phyloP scores from a whole-genome alignment of 2,113 vertebrate genomes.

The Silurus asotus region DNA sequence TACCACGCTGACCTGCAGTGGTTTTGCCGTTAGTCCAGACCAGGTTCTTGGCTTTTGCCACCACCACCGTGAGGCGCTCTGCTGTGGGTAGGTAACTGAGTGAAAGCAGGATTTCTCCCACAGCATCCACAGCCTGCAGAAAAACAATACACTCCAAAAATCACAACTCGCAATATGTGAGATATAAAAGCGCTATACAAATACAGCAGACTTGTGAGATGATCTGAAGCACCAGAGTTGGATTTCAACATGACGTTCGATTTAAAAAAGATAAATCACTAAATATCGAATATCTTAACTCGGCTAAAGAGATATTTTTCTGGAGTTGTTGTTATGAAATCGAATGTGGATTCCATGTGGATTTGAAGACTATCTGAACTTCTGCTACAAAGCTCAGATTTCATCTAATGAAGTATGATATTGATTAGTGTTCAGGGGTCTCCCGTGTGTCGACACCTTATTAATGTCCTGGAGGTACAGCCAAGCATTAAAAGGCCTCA shows the following conservation, averaged over 20 bases:
- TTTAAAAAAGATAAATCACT: no score
- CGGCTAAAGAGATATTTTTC: not conserved
- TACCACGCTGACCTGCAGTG: constrained; percentile 80
- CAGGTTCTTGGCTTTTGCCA: constrained; percentile 96
- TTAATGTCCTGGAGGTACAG: constrained; percentile 94
- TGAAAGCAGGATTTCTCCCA: constrained; percentile 93
- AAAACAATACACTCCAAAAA: constrained; percentile 13
- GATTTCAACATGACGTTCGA: no score
- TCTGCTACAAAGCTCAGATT: not conserved
- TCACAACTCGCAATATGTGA: not conserved
- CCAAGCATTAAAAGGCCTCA: constrained; percentile 90
- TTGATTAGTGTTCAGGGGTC: not conserved
- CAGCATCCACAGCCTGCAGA: constrained; percentile 82
- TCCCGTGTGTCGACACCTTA: constrained; percentile 73
- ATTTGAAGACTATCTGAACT: not conserved
- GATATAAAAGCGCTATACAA: no score
- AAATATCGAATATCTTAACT: not conserved
- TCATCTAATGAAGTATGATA: not conserved
- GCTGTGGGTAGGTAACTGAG: constrained; percentile 97
- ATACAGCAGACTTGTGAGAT: no score
- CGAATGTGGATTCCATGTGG: not conserved
- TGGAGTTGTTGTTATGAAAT: not conserved
- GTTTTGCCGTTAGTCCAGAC: constrained; percentile 86
- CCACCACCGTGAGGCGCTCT: constrained; percentile 93
- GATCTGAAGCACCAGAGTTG: no score